phyloP scores from a whole-genome alignment of 2,797 vertebrate species.

The Crocidura indochinensis region DNA sequence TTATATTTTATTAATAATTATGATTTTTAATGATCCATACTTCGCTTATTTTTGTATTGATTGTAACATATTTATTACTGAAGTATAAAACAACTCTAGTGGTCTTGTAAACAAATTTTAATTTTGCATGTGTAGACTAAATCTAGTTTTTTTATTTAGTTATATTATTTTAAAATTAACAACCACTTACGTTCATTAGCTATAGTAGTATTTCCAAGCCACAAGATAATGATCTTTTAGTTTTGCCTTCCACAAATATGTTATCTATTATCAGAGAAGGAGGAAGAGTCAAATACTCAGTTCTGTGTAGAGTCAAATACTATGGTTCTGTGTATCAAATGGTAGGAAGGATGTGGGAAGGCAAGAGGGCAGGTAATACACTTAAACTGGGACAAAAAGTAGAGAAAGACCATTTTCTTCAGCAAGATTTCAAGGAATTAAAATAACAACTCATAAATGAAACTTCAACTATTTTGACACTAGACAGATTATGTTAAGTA shows the following conservation, averaged over 20 bases:
- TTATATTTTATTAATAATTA: too few relatives aligned
- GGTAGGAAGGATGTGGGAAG: neutral
- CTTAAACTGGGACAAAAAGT: neutral
- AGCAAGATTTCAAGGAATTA: neutral
- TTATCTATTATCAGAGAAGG: neutral
- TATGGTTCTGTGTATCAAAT: too few relatives aligned
- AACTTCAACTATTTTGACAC: too few relatives aligned
- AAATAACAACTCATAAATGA: neutral
- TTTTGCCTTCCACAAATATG: neutral
- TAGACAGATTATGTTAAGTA: too few relatives aligned
- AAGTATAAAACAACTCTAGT: too few relatives aligned
- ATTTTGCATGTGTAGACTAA: neutral
- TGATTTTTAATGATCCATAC: too few relatives aligned
- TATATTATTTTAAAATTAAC: neutral
- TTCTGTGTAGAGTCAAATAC: neutral
- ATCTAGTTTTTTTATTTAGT: too few relatives aligned
- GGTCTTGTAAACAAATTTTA: conserved; percentile 19
- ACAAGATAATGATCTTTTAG: neutral
- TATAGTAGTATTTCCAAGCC: too few relatives aligned
- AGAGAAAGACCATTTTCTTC: neutral
- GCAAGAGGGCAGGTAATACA: neutral
- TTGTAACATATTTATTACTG: too few relatives aligned
- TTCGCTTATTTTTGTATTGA: too few relatives aligned
- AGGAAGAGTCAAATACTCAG: neutral
- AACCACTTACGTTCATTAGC: too few relatives aligned